Evolutionary conservation across 2,888 invertebrate genomes (phyloP).

Genomic region (Yponomeuta malinellus): DNA sequence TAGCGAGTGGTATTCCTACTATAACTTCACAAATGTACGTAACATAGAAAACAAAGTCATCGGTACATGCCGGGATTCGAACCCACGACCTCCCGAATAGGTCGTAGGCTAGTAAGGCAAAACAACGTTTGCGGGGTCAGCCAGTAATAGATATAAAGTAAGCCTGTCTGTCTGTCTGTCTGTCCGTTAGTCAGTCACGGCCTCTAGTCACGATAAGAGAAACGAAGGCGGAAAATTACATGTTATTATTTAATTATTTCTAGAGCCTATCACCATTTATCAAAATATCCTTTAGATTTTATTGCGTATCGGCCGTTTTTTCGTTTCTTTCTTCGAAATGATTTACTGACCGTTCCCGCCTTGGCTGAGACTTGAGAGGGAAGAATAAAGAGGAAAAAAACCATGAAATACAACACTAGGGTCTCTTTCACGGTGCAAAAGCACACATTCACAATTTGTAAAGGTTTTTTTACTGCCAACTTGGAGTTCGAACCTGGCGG

Average conservation of each 20-base stretch:
- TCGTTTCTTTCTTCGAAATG: constrained; percentile 11
- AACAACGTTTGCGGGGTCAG: no score
- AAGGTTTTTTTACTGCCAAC: constrained; percentile 20
- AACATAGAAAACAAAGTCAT: no score
- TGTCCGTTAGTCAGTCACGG: background rate
- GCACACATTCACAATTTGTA: constrained; percentile 31
- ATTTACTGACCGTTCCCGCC: constrained; percentile 5
- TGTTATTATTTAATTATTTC: background rate
- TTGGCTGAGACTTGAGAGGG: constrained; percentile 10
- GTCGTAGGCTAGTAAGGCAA: no score
- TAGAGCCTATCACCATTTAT: constrained; percentile 3
- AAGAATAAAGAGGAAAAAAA: constrained; percentile 14
- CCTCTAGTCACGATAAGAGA: background rate
- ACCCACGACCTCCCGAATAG: no score
- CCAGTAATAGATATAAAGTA: no score
- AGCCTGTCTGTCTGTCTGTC: background rate
- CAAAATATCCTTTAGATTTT: constrained; percentile 2
- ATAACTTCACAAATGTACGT: no score
- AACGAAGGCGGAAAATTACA: background rate
- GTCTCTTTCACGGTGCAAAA: constrained; percentile 29
- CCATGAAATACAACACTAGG: constrained; percentile 19
- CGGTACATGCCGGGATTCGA: no score
- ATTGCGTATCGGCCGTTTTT: constrained; percentile 8
- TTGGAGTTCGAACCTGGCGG: background rate
- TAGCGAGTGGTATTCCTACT: no score